phyloP scores from a whole-genome alignment of 2,888 invertebrate genomes.

The Hemicrepidius hirtus region DNA sequence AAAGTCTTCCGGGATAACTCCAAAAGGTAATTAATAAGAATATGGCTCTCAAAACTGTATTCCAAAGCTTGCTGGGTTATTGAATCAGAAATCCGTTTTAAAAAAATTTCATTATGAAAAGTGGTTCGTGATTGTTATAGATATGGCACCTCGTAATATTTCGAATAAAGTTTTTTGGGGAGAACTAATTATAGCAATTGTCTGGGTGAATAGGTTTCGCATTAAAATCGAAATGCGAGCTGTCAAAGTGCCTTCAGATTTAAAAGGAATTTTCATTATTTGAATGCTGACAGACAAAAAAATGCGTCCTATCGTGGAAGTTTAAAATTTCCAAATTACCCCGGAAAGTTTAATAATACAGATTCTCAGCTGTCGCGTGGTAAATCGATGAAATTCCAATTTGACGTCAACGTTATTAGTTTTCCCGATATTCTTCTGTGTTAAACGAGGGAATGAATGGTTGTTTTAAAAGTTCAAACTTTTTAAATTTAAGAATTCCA shows the following conservation, averaged over 20 bases:
- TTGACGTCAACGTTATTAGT: conserved; percentile 65
- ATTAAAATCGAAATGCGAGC: conserved; percentile 45
- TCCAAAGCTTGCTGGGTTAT: background rate
- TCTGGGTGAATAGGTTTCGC: conserved; percentile 30
- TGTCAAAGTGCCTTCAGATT: conserved; percentile 48
- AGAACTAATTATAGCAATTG: conserved; percentile 32
- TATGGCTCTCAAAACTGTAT: no score
- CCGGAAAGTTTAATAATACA: conserved; percentile 61
- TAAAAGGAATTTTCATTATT: conserved; percentile 55
- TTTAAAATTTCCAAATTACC: conserved; percentile 54
- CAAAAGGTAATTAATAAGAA: no score
- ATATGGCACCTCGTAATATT: conserved; percentile 1
- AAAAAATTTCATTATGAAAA: no score
- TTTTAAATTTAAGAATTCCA: conserved; percentile 63
- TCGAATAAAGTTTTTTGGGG: conserved; percentile 16
- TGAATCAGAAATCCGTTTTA: background rate
- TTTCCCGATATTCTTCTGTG: conserved; percentile 58
- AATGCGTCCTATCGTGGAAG: conserved; percentile 44
- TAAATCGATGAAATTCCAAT: conserved; percentile 67
- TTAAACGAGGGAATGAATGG: conserved; percentile 58
- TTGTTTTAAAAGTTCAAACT: conserved; percentile 61
- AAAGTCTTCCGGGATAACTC: no score
- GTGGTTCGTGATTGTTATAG: background rate
- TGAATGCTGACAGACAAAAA: conserved; percentile 49
- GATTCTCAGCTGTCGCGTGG: conserved; percentile 62